A percentile compares a stretch with the other conserved stretches of the same genome.
phyloP scores from a whole-genome alignment of 2,888 invertebrate species.

The Tineola bisselliella region DNA sequence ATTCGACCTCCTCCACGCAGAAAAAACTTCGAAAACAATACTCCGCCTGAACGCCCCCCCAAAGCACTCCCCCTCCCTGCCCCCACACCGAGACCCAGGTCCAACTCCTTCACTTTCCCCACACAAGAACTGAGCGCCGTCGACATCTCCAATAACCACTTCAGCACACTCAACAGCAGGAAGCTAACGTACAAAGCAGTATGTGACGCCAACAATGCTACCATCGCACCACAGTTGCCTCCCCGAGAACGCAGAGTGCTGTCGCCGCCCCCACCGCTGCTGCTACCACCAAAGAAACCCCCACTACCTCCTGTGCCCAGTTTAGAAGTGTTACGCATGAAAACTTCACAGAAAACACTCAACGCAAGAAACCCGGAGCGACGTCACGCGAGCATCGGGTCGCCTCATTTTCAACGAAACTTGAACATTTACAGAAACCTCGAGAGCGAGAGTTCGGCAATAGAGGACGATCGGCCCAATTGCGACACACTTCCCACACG shows the following conservation, averaged over 20 bases:
- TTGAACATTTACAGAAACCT: constrained; percentile 68
- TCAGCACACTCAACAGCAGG: constrained; percentile 53
- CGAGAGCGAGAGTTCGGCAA: constrained; percentile 54
- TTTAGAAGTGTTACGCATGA: constrained; percentile 68
- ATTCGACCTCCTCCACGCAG: constrained; percentile 73
- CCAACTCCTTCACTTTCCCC: constrained; percentile 63
- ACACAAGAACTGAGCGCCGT: constrained; percentile 54
- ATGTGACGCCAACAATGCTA: constrained; percentile 56
- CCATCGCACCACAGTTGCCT: constrained; percentile 66
- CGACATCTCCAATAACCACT: constrained; percentile 52
- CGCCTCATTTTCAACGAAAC: constrained; percentile 71
- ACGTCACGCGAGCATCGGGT: constrained; percentile 71
- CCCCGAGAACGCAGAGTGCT: constrained; percentile 51
- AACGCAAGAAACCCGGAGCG: constrained; percentile 53
- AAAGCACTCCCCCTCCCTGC: constrained; percentile 62
- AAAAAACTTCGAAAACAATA: constrained; percentile 62
- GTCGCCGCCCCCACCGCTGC: constrained; percentile 61
- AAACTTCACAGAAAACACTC: constrained; percentile 49
- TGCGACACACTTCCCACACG: constrained; percentile 40
- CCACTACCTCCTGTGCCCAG: constrained; percentile 77
- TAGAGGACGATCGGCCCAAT: constrained; percentile 39
- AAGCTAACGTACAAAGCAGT: constrained; percentile 56
- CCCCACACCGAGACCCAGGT: constrained; percentile 64
- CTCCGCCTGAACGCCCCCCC: constrained; percentile 75
- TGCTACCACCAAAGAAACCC: constrained; percentile 76